These are phyloP conservation scores for Julus scandinavius DNA, from an alignment of 2,888 invertebrate genomes.

Conservation along the genomic window DNA sequence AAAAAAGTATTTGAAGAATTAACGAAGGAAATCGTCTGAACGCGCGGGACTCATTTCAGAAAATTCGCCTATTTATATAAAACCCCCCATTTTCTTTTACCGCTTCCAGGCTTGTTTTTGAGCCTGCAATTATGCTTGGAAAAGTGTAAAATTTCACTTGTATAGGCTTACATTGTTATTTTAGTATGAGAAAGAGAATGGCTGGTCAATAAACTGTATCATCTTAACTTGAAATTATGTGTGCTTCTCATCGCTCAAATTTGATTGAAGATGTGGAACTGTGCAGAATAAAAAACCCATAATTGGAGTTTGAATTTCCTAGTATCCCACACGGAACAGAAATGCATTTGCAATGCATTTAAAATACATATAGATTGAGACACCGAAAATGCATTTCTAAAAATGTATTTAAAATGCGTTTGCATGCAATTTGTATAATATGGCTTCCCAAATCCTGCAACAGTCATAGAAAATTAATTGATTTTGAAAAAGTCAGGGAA, in stretches of 20 bases:
- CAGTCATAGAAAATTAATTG: no score
- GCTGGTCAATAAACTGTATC: slow-evolving; percentile 32
- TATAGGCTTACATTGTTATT: slow-evolving; percentile 34
- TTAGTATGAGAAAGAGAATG: slow-evolving; percentile 34
- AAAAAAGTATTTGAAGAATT: slow-evolving; percentile 13
- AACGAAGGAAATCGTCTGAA: not conserved
- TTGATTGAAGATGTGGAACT: no score
- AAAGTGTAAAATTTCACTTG: not conserved
- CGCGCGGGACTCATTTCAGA: not conserved
- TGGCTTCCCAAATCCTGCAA: no score
- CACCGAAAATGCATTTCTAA: no score
- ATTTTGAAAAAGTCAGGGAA: no score
- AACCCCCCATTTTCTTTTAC: slow-evolving; percentile 1
- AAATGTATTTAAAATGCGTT: no score
- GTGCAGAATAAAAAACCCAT: no score
- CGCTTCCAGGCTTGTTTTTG: not conserved
- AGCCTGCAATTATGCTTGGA: not conserved
- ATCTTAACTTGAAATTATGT: not conserved
- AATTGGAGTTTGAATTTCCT: no score
- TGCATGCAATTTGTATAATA: no score
- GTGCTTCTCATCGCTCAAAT: not conserved
- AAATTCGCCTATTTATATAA: slow-evolving; percentile 36
- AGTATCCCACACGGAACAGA: no score
- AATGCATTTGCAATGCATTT: no score
- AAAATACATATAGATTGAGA: no score